Evolutionary conservation across 2,113 vertebrate species (phyloP).

Genomic region (Phycodurus eques): DNA sequence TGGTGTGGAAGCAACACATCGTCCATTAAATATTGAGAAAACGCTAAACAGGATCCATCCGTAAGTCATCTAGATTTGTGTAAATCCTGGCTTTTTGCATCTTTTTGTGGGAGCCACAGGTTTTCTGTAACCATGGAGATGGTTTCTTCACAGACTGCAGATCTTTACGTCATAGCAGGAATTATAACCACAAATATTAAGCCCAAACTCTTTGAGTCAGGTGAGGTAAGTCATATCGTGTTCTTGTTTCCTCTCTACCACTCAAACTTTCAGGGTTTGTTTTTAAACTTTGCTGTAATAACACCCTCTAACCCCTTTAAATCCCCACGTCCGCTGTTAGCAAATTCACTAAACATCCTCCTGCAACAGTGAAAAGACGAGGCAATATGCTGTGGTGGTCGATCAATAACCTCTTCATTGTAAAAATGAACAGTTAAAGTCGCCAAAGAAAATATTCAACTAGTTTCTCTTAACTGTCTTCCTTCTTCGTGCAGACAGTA

Average conservation of each 20-base stretch:
- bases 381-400: too few relatives aligned
- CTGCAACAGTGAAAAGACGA: too few relatives aligned
- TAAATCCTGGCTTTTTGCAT: background rate
- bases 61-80: background rate
- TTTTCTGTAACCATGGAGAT: background rate
- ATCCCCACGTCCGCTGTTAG: too few relatives aligned
- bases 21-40: conserved; percentile 1
- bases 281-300: background rate
- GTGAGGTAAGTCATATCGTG: background rate
- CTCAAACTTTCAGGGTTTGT: background rate
- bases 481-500: too few relatives aligned
- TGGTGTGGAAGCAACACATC: background rate
- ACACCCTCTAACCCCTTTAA: too few relatives aligned
- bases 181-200: background rate
- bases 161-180: too few relatives aligned
- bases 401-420: too few relatives aligned
- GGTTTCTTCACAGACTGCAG: too few relatives aligned
- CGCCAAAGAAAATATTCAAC: too few relatives aligned
- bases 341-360: too few relatives aligned
- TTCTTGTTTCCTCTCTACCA: background rate
- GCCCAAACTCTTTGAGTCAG: background rate
- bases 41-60: background rate
- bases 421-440: too few relatives aligned
- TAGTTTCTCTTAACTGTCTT: too few relatives aligned
- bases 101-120: background rate